Base-by-base conservation (phyloP, 2,113 vertebrate species). In the Melospiza melodia region DNA sequence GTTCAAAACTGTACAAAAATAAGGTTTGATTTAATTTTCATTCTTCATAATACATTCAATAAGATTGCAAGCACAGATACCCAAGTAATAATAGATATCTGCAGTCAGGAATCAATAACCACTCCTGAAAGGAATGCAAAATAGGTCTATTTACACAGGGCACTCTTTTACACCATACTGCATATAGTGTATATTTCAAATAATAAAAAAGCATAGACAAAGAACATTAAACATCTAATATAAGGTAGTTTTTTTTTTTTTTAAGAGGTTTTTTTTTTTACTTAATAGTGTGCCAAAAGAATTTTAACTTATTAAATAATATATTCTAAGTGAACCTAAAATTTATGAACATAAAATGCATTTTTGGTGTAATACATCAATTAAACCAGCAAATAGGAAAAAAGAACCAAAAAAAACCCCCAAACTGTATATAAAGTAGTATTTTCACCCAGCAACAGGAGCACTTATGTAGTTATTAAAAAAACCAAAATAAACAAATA, bases 1-100 rank as follows among this genome's bases (percentile, higher is more conserved):
- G 97, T 97, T 98, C 97, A 98, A 98, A 98, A 98, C 98, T 98
- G 98, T 98, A 98, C 98, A 98, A 98, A 98, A 98, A 98, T 98
- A 98, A 98, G 97, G 97, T 98, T 97, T 97, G 96, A 97, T 98
- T 98, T 98, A 63, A 95, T 94, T 96, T 90, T 92, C 95, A 96
- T 97, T 98, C 97, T 97, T 98, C 97, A 98, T 98, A 97, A 98
- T 98, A 98, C 98, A 98, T 98, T 98, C 98, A 98, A 95, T 97
- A 98, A 97, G 97, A 98, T 97, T 98, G 98, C 97, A 98, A 98
- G 95, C 95, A 97, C 97, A 98, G 98, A 97, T 97, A 98, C 93
- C 97, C 96, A 96, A 95, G 66, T 90, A 90, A 52, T 89, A 95
- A 90, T 16, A 97, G 97, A 68, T 97, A 76, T 93, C 98, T 97